Conservation (phyloP, 1,140 invertebrate genomes). For the Drosophila suzukii region DNA sequence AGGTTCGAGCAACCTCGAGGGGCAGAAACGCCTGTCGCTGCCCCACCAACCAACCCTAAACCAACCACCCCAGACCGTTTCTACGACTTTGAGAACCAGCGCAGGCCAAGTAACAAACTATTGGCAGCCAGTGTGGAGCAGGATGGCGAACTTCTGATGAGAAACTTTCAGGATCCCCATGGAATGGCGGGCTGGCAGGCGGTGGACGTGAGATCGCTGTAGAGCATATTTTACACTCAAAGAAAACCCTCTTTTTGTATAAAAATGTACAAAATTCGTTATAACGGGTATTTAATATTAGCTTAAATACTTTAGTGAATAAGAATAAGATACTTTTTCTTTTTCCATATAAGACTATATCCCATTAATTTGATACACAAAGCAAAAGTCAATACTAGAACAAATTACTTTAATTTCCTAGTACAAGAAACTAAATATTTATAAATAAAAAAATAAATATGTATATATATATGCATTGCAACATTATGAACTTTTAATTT, state of each 20-base stretch:
- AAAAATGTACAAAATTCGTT: neutral
- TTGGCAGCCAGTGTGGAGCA: slow-evolving; percentile 35
- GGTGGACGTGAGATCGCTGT: slow-evolving; percentile 69
- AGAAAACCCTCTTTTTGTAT: neutral
- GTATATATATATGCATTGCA: no score
- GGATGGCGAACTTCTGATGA: slow-evolving; percentile 41
- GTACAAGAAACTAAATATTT: no score
- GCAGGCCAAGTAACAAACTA: slow-evolving; percentile 39
- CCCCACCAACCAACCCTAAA: slow-evolving; percentile 4
- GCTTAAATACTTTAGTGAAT: no score
- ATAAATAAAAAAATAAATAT: no score
- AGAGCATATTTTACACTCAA: slow-evolving; percentile 8
- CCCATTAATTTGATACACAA: no score
- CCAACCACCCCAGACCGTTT: slow-evolving; percentile 65
- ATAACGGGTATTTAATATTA: neutral
- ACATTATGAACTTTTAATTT: no score
- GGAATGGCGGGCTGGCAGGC: slow-evolving; percentile 73
- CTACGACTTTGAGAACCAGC: slow-evolving; percentile 79
- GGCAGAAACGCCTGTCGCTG: neutral
- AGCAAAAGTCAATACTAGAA: no score
- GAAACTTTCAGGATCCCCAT: slow-evolving; percentile 51
- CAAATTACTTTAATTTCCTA: no score
- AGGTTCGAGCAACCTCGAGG: slow-evolving; percentile 65
- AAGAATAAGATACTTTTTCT: no score
- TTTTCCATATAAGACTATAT: no score